Evolutionary conservation across 2,113 vertebrate species (phyloP).

Genomic region (Irena cyanogastra): DNA sequence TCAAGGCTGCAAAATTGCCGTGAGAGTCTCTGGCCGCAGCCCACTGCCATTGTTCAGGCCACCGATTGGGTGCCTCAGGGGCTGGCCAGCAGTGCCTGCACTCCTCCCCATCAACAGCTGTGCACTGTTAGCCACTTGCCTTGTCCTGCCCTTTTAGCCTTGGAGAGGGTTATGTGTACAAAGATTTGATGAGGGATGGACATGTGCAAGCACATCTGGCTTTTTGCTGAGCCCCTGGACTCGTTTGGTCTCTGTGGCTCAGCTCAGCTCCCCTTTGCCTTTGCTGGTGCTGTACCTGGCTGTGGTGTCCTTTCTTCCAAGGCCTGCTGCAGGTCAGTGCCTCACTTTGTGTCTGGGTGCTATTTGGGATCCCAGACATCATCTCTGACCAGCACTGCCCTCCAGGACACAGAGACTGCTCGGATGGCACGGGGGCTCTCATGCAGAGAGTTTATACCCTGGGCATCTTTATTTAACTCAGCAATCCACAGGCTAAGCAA

Average conservation of each 20-base stretch:
- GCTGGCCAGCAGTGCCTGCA: not conserved
- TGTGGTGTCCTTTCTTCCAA: not conserved
- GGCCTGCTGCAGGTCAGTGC: not conserved
- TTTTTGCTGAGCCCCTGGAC: not conserved
- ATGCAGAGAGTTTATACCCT: not conserved
- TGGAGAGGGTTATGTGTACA: not conserved
- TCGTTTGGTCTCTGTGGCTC: not conserved
- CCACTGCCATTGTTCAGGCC: not conserved
- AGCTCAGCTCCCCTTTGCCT: not conserved
- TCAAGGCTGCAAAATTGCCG: not conserved
- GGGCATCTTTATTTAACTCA: not conserved
- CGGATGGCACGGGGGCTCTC: not conserved
- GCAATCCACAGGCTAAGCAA: not conserved
- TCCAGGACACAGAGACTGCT: not conserved
- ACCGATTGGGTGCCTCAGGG: not conserved
- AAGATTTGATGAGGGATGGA: not conserved
- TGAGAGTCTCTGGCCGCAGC: rapidly evolving
- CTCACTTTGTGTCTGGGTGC: rapidly evolving
- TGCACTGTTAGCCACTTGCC: rapidly evolving
- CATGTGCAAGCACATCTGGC: not conserved
- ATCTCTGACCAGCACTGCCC: rapidly evolving
- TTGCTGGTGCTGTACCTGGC: not conserved
- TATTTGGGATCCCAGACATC: not conserved
- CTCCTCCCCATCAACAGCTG: not conserved
- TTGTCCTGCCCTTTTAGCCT: not conserved